Conservation (phyloP, 2,888 invertebrate genomes). For the Stegophylla sp. region DNA sequence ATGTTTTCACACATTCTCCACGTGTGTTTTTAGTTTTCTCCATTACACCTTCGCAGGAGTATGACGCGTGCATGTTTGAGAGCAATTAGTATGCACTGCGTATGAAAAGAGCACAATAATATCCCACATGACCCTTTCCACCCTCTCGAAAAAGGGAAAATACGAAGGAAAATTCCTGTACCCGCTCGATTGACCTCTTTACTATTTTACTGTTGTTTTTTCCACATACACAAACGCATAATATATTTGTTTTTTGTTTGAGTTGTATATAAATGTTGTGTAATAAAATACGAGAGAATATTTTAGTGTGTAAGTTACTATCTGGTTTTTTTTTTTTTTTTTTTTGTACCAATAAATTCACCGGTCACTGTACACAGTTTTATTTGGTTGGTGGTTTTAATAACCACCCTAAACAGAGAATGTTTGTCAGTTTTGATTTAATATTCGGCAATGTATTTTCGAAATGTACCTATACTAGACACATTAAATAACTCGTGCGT, state of each 20-base stretch:
- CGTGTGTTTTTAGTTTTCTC: slow-evolving; percentile 1
- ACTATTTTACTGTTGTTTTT: slow-evolving; percentile 7
- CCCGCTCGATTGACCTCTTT: slow-evolving; percentile 41
- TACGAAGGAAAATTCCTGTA: slow-evolving; percentile 22
- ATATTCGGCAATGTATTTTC: not conserved
- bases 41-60: not conserved
- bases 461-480: not conserved
- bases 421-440: slow-evolving; percentile 32
- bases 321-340: slow-evolving; percentile 21
- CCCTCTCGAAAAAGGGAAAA: not conserved
- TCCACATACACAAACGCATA: not conserved
- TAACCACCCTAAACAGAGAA: not conserved
- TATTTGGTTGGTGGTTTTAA: slow-evolving; percentile 1
- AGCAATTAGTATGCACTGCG: slow-evolving; percentile 37
- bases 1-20: slow-evolving; percentile 17
- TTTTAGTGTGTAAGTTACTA: not conserved
- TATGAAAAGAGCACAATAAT: slow-evolving; percentile 35
- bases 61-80: slow-evolving; percentile 36
- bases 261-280: not conserved
- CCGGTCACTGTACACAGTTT: slow-evolving; percentile 4
- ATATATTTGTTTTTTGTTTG: slow-evolving; percentile 10
- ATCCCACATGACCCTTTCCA: slow-evolving; percentile 33
- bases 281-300: slow-evolving; percentile 25
- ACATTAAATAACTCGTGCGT: not conserved
- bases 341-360: slow-evolving; percentile 23